Conservation (phyloP, 2,797 vertebrate species). For the Gephyroberyx darwinii region DNA sequence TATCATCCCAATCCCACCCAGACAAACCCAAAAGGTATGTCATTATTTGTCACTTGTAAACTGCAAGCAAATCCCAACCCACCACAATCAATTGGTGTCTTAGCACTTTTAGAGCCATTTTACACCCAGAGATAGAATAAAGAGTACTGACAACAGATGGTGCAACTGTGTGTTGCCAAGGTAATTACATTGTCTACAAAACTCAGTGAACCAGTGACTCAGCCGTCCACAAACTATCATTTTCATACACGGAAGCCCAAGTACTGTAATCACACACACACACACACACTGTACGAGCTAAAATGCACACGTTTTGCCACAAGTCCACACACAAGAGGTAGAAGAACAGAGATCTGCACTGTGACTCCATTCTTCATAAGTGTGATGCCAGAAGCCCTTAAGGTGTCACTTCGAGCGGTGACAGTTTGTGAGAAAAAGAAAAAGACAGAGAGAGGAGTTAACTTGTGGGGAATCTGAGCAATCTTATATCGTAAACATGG, state of each 20-base stretch:
- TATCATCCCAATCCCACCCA: conserved; percentile 45
- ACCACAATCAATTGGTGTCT: not conserved
- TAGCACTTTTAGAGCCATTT: conserved; percentile 2
- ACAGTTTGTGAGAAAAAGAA: conserved; percentile 40
- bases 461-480: conserved; percentile 65
- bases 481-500: conserved; percentile 80
- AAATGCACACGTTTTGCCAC: conserved; percentile 35
- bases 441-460: conserved; percentile 57
- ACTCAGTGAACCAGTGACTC: conserved; percentile 55
- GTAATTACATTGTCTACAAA: conserved; percentile 2
- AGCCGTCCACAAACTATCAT: conserved; percentile 38
- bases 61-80: conserved; percentile 42
- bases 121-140: conserved; percentile 5
- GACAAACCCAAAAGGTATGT: not conserved
- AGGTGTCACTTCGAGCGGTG: conserved; percentile 77
- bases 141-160: not conserved
- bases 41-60: conserved; percentile 5
- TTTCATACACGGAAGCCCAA: conserved; percentile 44
- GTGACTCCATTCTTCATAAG: conserved; percentile 92
- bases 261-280: conserved; percentile 64
- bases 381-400: conserved; percentile 97
- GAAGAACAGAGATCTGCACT: conserved; percentile 89
- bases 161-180: not conserved
- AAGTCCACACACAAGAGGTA: conserved; percentile 57
- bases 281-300: conserved; percentile 57